These are phyloP conservation scores for Numida meleagris DNA, from an alignment of 2,113 vertebrate species.

Conservation along the genomic window DNA sequence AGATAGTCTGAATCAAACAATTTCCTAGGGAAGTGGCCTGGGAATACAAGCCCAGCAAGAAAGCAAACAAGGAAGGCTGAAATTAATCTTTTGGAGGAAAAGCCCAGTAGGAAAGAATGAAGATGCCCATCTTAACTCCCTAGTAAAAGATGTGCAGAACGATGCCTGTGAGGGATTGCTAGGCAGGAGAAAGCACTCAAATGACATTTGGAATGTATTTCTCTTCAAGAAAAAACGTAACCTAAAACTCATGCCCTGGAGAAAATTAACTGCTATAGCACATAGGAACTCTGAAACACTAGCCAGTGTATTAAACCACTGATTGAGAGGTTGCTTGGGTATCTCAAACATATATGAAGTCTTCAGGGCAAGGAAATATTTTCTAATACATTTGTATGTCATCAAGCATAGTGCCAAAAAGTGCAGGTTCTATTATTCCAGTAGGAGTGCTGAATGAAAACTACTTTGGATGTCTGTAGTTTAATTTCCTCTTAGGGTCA, in stretches of 20 bases:
- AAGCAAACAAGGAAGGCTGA: slow-evolving; percentile 35
- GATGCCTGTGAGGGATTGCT: slow-evolving; percentile 36
- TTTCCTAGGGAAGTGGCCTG: slow-evolving; percentile 33
- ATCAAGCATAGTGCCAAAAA: not conserved
- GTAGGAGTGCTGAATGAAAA: not conserved
- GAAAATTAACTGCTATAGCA: slow-evolving; percentile 19
- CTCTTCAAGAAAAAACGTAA: slow-evolving; percentile 51
- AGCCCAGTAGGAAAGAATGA: slow-evolving; percentile 44
- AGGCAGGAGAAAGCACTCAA: slow-evolving; percentile 19
- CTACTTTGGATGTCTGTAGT: not conserved
- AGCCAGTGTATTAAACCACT: slow-evolving; percentile 25
- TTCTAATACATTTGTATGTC: slow-evolving; percentile 25
- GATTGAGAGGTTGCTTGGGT: not conserved
- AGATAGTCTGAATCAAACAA: not conserved
- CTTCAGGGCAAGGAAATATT: slow-evolving; percentile 20
- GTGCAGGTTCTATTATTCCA: not conserved
- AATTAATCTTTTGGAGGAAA: slow-evolving; percentile 49
- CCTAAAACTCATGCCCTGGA: slow-evolving; percentile 42
- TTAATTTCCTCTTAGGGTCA: not conserved
- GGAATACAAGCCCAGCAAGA: slow-evolving; percentile 4
- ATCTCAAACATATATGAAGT: slow-evolving; percentile 20
- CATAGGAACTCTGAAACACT: slow-evolving; percentile 18
- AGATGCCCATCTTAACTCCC: slow-evolving; percentile 38
- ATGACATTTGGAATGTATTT: slow-evolving; percentile 61
- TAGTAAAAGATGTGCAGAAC: slow-evolving; percentile 15